Base-by-base conservation (phyloP, 2,888 invertebrate species). In the Drosophila affinis region DNA sequence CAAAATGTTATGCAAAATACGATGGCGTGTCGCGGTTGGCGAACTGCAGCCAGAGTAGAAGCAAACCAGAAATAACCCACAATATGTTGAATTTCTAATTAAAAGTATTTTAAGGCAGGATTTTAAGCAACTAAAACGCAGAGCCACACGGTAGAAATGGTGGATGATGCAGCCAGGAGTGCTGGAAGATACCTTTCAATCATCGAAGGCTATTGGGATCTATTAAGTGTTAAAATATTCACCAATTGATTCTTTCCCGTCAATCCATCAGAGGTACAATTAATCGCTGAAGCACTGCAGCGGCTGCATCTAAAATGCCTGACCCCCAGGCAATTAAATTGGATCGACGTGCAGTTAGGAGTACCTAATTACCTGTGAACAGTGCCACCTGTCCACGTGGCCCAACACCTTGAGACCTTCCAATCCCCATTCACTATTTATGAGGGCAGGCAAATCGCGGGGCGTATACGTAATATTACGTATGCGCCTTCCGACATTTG, bases 1-100 rank as follows among this genome's bases (percentile, higher is more conserved):
- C 88, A 82, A 85, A 87, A 87, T 78, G 70, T 74, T 76, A 65
- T 69, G 87, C 75, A 73, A 75, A 75, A 73, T 64, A 83, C 83
- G 70, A 75, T 83, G 83, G 88, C 82, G 88, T 83, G 88, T 77
- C 39, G 63, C 24, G 29, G 39, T 52, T 58, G 55, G 47, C 27
- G 51, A 45, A 21, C 21, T 21, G 21, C 59, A 59, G 44, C 39
- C 18, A 49, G 67, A 45, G 14, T 14, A 5, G 39, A 39, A 14
- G 39, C 12, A 3, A 14, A 2, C 39, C 14, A 39, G 39, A 14
- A 39, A 39, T 14, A 39, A 7, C 39, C 62, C 56, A 52, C 56
- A 82, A 54, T 68, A 49, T 65, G 55, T 64, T 53, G 52, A 60
- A 76, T 58, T 72, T 76, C 63, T 69, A 75, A 70, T 62, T 76